phyloP scores from a whole-genome alignment of 2,797 vertebrate species.

The Cichlasoma orientale region DNA sequence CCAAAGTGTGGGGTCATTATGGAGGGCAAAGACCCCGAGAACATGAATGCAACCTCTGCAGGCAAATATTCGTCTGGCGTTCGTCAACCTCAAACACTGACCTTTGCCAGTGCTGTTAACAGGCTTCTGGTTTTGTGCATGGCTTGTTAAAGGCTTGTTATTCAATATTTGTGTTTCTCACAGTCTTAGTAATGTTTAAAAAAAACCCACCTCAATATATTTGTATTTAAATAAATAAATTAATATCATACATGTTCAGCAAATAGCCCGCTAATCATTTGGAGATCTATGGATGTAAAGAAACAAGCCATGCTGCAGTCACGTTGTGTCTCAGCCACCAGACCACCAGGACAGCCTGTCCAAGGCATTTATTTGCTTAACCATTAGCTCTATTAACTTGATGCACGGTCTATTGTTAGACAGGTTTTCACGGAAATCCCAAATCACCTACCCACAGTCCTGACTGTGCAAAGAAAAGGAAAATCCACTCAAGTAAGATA shows the following conservation, averaged over 20 bases:
- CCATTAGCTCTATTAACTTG: background rate
- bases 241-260: background rate
- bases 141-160: background rate
- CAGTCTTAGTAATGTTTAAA: background rate
- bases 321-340: background rate
- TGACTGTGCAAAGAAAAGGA: slow-evolving; percentile 14
- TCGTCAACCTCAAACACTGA: background rate
- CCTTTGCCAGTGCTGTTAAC: background rate
- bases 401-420: background rate
- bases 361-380: background rate
- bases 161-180: background rate
- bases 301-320: background rate
- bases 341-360: background rate
- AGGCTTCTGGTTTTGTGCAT: background rate
- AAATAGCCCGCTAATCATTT: background rate
- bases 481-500: slow-evolving; percentile 22
- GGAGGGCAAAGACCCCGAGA: background rate
- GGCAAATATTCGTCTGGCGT: background rate
- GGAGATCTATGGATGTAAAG: background rate
- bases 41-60: background rate
- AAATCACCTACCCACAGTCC: slow-evolving; percentile 1
- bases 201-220: too few species aligned
- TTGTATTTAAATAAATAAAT: background rate
- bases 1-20: background rate
- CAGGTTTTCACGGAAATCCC: background rate